These are phyloP conservation scores for human DNA, from an alignment of 2,113 vertebrate genomes.

Conservation along the genomic window DNA sequence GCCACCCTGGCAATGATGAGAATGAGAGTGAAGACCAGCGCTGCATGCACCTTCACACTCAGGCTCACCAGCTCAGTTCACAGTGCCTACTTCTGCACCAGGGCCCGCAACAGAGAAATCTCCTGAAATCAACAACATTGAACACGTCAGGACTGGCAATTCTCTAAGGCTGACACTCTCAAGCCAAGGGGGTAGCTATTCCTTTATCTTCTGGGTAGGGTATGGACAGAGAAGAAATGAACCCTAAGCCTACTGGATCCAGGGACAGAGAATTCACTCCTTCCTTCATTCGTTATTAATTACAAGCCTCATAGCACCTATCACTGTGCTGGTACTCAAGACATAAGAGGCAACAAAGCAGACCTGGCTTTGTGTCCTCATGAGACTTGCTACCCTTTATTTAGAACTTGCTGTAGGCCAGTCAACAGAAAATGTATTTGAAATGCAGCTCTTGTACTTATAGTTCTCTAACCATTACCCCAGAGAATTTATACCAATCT, in stretches of 20 bases:
- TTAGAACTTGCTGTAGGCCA: neutral
- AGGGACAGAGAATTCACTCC: neutral
- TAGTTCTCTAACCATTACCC: neutral
- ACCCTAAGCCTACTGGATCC: neutral
- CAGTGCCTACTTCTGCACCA: neutral
- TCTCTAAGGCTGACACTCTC: neutral
- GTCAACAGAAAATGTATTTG: neutral
- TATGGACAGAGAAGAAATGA: neutral
- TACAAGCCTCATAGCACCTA: neutral
- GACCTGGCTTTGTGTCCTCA: neutral
- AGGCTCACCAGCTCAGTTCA: no score
- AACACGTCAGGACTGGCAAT: neutral
- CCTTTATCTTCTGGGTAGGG: neutral
- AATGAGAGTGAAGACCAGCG: fast-evolving
- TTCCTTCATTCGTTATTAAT: neutral
- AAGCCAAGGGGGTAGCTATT: neutral
- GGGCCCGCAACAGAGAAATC: neutral
- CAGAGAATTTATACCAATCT: neutral
- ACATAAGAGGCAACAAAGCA: neutral
- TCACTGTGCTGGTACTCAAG: neutral
- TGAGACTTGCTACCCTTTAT: neutral
- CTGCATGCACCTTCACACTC: fast-evolving
- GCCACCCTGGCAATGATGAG: neutral
- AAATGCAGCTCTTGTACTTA: neutral
- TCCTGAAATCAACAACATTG: neutral